These are phyloP conservation scores for Paragorgia papillata DNA, from an alignment of 92 coral and sea anemone species.

Conservation along the genomic window DNA sequence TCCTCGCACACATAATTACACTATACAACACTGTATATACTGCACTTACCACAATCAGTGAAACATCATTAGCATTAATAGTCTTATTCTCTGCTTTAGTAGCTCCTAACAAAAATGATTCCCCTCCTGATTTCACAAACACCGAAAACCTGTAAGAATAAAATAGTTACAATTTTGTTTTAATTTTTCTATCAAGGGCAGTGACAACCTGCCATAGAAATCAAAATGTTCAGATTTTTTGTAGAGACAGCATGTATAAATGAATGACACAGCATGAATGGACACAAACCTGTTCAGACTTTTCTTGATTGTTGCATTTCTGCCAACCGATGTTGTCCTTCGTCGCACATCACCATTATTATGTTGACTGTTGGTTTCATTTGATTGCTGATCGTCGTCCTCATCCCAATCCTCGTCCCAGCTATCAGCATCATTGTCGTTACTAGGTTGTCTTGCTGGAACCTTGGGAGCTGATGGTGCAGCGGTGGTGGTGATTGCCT, in stretches of 20 bases:
- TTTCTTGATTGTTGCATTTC: slow-evolving; percentile 90
- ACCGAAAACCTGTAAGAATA: slow-evolving; percentile 72
- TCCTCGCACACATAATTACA: too few species aligned
- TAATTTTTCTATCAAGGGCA: too few species aligned
- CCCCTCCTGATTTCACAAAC: slow-evolving; percentile 99
- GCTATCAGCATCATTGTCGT: slow-evolving; percentile 53
- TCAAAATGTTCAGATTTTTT: too few species aligned
- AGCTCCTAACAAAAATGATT: slow-evolving; percentile 86
- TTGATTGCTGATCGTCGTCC: slow-evolving; percentile 12
- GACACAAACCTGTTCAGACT: slow-evolving; percentile 82
- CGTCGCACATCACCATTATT: slow-evolving; percentile 82
- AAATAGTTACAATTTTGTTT: too few species aligned
- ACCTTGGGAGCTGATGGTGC: slow-evolving; percentile 46
- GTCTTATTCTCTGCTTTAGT: slow-evolving; percentile 63
- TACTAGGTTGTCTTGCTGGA: neutral
- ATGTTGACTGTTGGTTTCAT: slow-evolving; percentile 70
- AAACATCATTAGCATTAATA: slow-evolving; percentile 67
- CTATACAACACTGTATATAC: too few species aligned
- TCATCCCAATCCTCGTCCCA: slow-evolving; percentile 91
- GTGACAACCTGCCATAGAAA: neutral
- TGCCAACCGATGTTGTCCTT: slow-evolving; percentile 61
- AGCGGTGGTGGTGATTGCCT: slow-evolving; percentile 30
- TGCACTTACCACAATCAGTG: slow-evolving; percentile 58
- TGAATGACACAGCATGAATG: too few species aligned
- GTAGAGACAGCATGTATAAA: too few species aligned